These are phyloP conservation scores for Alfaro cultratus DNA, from an alignment of 2,797 vertebrate species.

Conservation along the genomic window DNA sequence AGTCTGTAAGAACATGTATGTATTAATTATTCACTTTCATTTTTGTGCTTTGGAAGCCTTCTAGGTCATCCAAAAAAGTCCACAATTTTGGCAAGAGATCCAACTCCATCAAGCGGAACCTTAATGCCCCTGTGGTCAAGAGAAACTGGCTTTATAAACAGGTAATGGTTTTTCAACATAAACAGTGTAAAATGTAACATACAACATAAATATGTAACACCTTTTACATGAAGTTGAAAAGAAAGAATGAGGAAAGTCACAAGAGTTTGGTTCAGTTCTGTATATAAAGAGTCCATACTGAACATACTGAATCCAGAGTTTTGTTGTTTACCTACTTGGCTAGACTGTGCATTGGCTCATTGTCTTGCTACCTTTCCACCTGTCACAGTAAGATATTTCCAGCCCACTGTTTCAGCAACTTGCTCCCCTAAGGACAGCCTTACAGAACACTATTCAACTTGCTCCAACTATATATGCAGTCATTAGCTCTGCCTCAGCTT, in stretches of 20 bases:
- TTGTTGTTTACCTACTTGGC: background rate
- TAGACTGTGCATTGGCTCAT: background rate
- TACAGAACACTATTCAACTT: background rate
- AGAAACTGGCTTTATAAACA: slow-evolving; percentile 97
- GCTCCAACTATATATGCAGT: background rate
- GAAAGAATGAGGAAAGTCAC: background rate
- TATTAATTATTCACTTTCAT: background rate
- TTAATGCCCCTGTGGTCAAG: slow-evolving; percentile 89
- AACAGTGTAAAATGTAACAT: background rate
- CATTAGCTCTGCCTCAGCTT: background rate
- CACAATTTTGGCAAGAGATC: slow-evolving; percentile 99
- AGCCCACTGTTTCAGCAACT: background rate
- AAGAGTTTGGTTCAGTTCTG: background rate
- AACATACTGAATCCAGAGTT: background rate
- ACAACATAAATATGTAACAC: no score
- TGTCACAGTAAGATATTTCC: background rate
- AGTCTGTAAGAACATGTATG: background rate
- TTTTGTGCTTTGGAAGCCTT: slow-evolving; percentile 75
- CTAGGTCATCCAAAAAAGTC: slow-evolving; percentile 93
- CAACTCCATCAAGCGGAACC: slow-evolving; percentile 96
- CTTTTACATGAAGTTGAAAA: background rate
- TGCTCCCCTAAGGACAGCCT: background rate
- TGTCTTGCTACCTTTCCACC: background rate
- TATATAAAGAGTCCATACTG: background rate
- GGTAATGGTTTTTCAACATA: slow-evolving; percentile 69